These are phyloP conservation scores for Drosophila baimaii DNA, from an alignment of 1,140 invertebrate species.

Conservation along the genomic window DNA sequence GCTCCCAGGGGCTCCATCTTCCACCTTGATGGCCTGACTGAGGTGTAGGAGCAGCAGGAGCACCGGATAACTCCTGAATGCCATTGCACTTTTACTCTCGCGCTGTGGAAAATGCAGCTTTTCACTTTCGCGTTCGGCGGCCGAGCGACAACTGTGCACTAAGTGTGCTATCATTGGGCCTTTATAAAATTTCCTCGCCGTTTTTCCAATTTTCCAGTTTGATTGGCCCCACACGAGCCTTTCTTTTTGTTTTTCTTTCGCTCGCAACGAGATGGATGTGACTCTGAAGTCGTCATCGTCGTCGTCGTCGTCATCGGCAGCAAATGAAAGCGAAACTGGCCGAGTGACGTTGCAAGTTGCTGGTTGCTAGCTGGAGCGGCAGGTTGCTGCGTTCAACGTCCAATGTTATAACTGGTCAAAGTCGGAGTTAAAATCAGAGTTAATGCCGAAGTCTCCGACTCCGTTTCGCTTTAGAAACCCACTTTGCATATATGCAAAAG, in stretches of 20 bases:
- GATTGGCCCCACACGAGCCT: conserved; percentile 55
- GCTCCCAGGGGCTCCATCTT: conserved; percentile 6
- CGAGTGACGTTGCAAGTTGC: conserved; percentile 67
- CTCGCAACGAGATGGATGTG: conserved; percentile 45
- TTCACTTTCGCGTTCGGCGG: conserved; percentile 70
- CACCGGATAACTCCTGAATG: conserved; percentile 27
- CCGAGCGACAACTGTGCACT: conserved; percentile 64
- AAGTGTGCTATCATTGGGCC: conserved; percentile 62
- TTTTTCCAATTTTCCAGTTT: conserved; percentile 82
- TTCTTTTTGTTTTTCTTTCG: conserved; percentile 68
- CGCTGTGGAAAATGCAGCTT: conserved; percentile 50
- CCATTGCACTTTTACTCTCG: conserved; percentile 72
- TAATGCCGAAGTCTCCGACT: conserved; percentile 15
- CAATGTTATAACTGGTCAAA: conserved; percentile 80
- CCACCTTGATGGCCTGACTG: conserved; percentile 39
- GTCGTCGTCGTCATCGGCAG: conserved; percentile 43
- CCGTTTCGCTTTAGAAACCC: conserved; percentile 77
- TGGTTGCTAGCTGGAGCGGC: conserved; percentile 21
- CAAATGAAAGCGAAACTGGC: conserved; percentile 81
- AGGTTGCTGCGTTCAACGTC: conserved; percentile 42
- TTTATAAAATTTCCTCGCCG: conserved; percentile 77
- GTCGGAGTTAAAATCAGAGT: conserved; percentile 32
- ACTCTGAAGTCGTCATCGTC: conserved; percentile 43
- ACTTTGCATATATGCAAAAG: conserved; percentile 65
- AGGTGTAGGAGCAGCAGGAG: conserved; percentile 23